Conservation (phyloP, 2,113 vertebrate genomes). For the Piliocolobus tephrosceles region DNA sequence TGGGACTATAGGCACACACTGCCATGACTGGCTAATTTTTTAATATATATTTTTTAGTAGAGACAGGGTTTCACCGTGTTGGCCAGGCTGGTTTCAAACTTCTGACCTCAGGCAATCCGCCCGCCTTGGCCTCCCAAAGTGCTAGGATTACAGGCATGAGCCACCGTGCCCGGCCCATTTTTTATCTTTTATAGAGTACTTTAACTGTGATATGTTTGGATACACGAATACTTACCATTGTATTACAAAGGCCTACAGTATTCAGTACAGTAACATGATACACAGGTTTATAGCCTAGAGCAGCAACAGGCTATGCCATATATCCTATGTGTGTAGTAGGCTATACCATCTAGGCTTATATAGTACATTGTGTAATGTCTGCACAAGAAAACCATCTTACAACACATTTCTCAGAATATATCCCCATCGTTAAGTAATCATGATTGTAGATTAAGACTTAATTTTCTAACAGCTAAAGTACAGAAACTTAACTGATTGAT, state of each 20-base stretch:
- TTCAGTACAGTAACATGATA: not conserved
- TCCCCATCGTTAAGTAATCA: not conserved
- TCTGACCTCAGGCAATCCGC: too few relatives aligned
- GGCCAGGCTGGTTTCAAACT: too few relatives aligned
- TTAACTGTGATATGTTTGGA: not conserved
- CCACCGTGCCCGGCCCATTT: not conserved
- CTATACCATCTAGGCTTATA: not conserved
- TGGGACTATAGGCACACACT: too few relatives aligned
- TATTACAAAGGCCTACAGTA: not conserved
- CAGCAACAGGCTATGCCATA: not conserved
- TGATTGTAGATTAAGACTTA: conserved; percentile 19
- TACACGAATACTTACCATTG: not conserved
- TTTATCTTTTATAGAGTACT: not conserved
- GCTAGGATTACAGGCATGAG: too few relatives aligned
- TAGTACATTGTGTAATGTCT: not conserved
- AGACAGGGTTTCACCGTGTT: too few relatives aligned
- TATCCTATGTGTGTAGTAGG: not conserved
- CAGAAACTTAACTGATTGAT: not conserved
- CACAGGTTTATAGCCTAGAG: not conserved
- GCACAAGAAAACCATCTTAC: not conserved
- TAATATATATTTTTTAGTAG: too few relatives aligned
- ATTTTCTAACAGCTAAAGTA: conserved; percentile 3
- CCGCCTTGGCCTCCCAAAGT: too few relatives aligned
- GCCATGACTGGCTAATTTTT: too few relatives aligned
- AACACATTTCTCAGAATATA: not conserved